A percentile compares a stretch with the other conserved stretches of the same genome.
These are phyloP conservation scores for Plagodis dolabraria DNA, from an alignment of 2,888 invertebrate species.

Conservation along the genomic window DNA sequence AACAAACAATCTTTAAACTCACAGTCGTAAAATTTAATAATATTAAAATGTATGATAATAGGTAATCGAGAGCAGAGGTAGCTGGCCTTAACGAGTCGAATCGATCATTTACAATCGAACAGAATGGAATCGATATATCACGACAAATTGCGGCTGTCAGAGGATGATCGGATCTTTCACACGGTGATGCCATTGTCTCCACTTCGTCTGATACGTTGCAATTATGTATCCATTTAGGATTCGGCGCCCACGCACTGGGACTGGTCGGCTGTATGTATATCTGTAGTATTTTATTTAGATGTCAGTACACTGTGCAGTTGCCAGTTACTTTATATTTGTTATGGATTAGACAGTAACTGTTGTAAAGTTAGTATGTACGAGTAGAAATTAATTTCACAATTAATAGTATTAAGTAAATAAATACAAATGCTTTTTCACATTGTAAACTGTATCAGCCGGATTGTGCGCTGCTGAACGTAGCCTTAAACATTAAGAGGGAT, in stretches of 20 bases:
- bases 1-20: slow-evolving; percentile 16
- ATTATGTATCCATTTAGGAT: slow-evolving; percentile 4
- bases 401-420: no score
- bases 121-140: slow-evolving; percentile 47
- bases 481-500: no score
- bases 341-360: no score
- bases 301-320: no score
- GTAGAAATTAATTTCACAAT: no score
- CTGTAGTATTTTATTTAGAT: slow-evolving; percentile 2
- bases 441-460: no score
- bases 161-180: slow-evolving; percentile 41
- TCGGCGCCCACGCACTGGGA: slow-evolving; percentile 4
- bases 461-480: no score
- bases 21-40: slow-evolving; percentile 43
- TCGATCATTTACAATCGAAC: slow-evolving; percentile 50
- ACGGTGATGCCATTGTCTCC: slow-evolving; percentile 42
- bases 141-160: slow-evolving; percentile 43
- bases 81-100: slow-evolving; percentile 38
- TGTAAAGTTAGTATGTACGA: no score
- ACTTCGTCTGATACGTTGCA: slow-evolving; percentile 11
- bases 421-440: no score
- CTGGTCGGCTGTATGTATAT: not conserved
- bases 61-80: slow-evolving; percentile 39
- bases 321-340: no score
- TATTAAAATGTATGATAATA: slow-evolving; percentile 49